phyloP scores from a whole-genome alignment of 2,797 vertebrate genomes.

The Chaunax sp. region DNA sequence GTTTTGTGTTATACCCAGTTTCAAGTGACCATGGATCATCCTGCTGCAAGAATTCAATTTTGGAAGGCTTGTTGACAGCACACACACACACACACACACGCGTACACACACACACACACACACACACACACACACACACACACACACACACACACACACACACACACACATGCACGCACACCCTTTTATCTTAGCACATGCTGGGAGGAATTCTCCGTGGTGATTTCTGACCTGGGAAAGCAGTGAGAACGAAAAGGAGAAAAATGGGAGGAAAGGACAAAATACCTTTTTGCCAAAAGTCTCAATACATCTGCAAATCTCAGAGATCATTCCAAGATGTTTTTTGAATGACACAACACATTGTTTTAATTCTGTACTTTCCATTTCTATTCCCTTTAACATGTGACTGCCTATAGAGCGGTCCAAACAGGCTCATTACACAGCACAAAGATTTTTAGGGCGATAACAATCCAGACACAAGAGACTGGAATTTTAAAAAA shows the following conservation, averaged over 20 bases:
- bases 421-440: constrained; percentile 20
- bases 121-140: constrained; percentile 27
- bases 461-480: constrained; percentile 23
- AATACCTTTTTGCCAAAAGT: constrained; percentile 24
- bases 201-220: constrained; percentile 52
- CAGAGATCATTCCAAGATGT: not conserved
- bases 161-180: constrained; percentile 3
- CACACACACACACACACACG: constrained; percentile 14
- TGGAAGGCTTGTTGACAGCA: constrained; percentile 34
- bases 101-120: constrained; percentile 6
- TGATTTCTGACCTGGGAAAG: constrained; percentile 24
- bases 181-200: constrained; percentile 42
- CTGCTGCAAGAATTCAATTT: constrained; percentile 52
- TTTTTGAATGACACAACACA: not conserved
- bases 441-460: constrained; percentile 13
- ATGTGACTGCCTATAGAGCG: not conserved
- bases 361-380: not conserved
- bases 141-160: constrained; percentile 29
- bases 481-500: not conserved
- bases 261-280: constrained; percentile 12
- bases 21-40: constrained; percentile 61
- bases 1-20: constrained; percentile 56
- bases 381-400: not conserved
- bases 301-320: not conserved
- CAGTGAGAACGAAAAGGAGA: constrained; percentile 4